Base-by-base conservation (phyloP, 2,113 vertebrate species). In the Podiceps cristatus region DNA sequence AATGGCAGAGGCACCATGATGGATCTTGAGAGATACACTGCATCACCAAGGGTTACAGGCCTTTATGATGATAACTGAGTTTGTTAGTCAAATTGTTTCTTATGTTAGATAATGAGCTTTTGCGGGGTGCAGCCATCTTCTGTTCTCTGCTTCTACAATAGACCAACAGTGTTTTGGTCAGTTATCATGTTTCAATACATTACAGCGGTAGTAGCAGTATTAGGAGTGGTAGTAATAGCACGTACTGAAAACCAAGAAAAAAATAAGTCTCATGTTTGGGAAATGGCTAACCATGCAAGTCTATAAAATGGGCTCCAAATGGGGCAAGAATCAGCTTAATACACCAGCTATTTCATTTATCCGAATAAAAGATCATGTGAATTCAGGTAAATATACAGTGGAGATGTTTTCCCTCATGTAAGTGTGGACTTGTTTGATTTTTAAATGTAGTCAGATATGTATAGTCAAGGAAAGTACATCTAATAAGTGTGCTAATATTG, bases 121-220 rank as follows among this genome's bases (percentile, higher is more conserved):
- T 78, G 18, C 63, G 64, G 16, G 0, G 0, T 24, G 12, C 2
- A 14, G n/a, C 37, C 3, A 6, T 3, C 9, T 71, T 45, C 24
- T 71, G 9, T 33, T 25, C 42, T 52, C 53, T 35, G 20, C 24
- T 50, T 85, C 20, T 56, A 6, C 18, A 33, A 3, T 11, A 73
- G 18, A 25, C 8, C 19, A 35, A 4, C 13, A 40, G 47, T 25
- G 25, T 67, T 81, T 58, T 37, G 5, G 13, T 37, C 42, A 14
- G 7, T 50, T 27, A 18, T 2, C 1, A 5, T 11, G 29, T 56
- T 55, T 60, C 50, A 29, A 4, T 44, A 10, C 10, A 15, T 78
- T 45, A 55, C 1, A 2, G 42, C 27, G 69, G 12, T 27, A 56
- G 33, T 18, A 28, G 27, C 11, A 83, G 4, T 49, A 24, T 31